phyloP scores from a whole-genome alignment of 2,113 vertebrate genomes.

The Pholis gunnellus region DNA sequence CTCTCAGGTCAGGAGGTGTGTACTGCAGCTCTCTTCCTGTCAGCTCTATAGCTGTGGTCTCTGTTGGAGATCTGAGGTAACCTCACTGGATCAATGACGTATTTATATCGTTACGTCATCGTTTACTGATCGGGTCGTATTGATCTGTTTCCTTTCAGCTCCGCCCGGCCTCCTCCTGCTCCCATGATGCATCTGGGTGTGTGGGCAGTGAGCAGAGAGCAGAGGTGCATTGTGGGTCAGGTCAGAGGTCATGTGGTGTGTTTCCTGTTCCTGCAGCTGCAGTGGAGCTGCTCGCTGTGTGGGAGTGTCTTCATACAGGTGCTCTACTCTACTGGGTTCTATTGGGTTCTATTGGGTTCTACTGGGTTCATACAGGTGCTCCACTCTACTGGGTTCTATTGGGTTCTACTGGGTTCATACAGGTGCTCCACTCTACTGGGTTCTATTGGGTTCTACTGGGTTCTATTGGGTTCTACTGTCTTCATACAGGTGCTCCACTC shows the following conservation, averaged over 20 bases:
- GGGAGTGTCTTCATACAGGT: slow-evolving; percentile 51
- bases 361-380: background rate
- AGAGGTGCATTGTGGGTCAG: slow-evolving; percentile 34
- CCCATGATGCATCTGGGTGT: slow-evolving; percentile 71
- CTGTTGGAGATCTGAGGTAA: slow-evolving; percentile 42
- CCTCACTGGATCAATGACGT: background rate
- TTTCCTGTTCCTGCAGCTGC: slow-evolving; percentile 68
- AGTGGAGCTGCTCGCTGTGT: slow-evolving; percentile 70
- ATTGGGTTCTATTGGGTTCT: background rate
- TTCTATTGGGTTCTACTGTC: background rate
- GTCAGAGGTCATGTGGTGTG: slow-evolving; percentile 74
- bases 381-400: background rate
- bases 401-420: background rate
- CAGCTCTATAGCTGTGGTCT: slow-evolving; percentile 50
- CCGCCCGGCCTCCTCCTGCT: slow-evolving; percentile 26
- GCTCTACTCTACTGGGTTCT: background rate
- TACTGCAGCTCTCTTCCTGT: slow-evolving; percentile 63
- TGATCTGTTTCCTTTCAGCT: slow-evolving; percentile 26
- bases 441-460: background rate
- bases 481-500: too few relatives aligned
- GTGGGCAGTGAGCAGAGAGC: slow-evolving; percentile 40
- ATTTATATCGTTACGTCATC: background rate
- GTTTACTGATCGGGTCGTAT: background rate
- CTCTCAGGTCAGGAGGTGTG: slow-evolving; percentile 66
- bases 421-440: background rate